Evolutionary conservation across 2,888 invertebrate species (phyloP), one percentile per base, ranked within the genome.

Genomic region (Chalcis sispes): DNA sequence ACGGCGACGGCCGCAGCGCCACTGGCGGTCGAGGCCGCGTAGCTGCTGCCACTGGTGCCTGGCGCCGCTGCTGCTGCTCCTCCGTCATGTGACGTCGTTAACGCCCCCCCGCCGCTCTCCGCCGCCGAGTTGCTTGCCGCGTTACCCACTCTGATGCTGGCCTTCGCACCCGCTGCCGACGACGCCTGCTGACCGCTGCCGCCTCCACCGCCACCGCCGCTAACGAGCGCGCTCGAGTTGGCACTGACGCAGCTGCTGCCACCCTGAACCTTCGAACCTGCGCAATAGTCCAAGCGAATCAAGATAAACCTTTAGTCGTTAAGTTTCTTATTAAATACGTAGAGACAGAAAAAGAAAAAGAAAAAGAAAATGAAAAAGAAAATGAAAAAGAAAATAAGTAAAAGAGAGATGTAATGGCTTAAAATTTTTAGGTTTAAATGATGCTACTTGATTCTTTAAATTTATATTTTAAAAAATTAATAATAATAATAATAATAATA

Each of bases 71-170:
- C 87, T 85, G 75, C 87, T 86, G 84, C 87, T 85, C 86, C 67
- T 42, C 87, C 87, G 85, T 87, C 88, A 88, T 88, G 87, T 86
- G 88, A 85, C 87, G 87, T 84, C 82, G 85, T 86, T 86, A 88
- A 84, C 82, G 85, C 86, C 85, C 74, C 88, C 62, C 83, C 88
- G 61, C 83, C 82, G 79, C 83, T 81, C 83, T 88, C 87, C 87
- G 87, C 88, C 86, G 85, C 85, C 84, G 88, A 85, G 84, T 87
- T 88, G 77, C 88, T 88, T 80, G 88, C 87, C 86, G 86, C 85
- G 88, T 88, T 88, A 88, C 88, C 88, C 88, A 88, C 88, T 88
- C 88, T 88, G 88, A 88, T 85, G 88, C 86, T 87, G 85, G 88
- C 86, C 86, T 88, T 88, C 71, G 85, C 86, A 87, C 87, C 85